Evolutionary conservation across 2,888 invertebrate genomes (phyloP), one percentile per base, ranked within the genome.

Genomic region (Trissolcus brochymenae): DNA sequence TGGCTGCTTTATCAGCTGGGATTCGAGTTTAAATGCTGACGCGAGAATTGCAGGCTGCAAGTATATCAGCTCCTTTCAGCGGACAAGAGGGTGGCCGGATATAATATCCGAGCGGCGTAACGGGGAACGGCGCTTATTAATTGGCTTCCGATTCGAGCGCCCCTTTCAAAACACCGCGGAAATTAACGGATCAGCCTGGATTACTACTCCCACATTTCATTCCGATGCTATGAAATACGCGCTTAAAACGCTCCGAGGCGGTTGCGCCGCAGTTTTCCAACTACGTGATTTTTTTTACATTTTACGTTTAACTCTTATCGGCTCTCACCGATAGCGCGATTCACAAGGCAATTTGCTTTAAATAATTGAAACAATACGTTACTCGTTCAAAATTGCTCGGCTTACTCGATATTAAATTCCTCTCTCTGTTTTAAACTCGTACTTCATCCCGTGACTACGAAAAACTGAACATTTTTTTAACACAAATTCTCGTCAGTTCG

Each of bases 11-110:
- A 86, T 86, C 85, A 81, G 82, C 79, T 81, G 81, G 71, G 70
- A 80, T 83, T 81, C 82, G 84, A 80, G 82, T 79, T 79, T 79
- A 78, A 76, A 78, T 81, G 85, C 80, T 84, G 87, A 87, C 86
- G 86, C 86, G 85, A 81, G 83, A 85, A 84, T 84, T 86, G 85
- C 86, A 83, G 81, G 84, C 84, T 82, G 83, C 83, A 79, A 82
- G 82, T 86, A 85, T 85, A 86, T 87, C 85, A 86, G 76, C 79
- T 80, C 81, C 83, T 84, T 84, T 84, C 84, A 84, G 68, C 82
- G 80, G 57, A 62, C 65, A 70, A 72, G 67, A 75, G 75, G 80
- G 80, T 64, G 60, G 54, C 56, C 77, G 76, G 71, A 79, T 84
- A 77, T 82, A 82, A 82, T 82, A 82, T 82, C 79, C 82, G 70